Conservation (phyloP, 2,113 vertebrate genomes). For the Ailuropoda melanoleuca region DNA sequence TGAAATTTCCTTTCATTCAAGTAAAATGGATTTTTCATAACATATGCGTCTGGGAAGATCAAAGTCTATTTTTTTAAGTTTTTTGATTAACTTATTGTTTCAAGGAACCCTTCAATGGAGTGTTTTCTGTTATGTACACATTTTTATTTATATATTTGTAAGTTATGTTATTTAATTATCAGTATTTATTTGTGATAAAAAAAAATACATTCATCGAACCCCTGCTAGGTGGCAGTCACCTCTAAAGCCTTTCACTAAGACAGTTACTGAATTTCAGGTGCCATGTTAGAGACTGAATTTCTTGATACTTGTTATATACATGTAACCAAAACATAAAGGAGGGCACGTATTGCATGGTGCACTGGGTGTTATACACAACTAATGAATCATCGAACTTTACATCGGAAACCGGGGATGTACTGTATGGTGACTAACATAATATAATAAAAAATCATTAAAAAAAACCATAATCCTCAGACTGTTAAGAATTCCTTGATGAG, state of each 20-base stretch:
- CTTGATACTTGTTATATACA: not conserved
- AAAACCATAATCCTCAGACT: not conserved
- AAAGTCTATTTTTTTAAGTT: not conserved
- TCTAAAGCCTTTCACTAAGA: not conserved
- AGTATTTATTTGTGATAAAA: not conserved
- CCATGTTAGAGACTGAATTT: not conserved
- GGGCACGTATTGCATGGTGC: no score
- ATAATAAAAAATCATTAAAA: no score
- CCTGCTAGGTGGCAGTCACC: not conserved
- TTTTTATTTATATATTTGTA: not conserved
- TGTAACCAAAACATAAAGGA: not conserved
- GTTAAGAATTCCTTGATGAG: not conserved
- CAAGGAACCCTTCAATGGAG: not conserved
- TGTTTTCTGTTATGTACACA: not conserved
- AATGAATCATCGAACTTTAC: no score
- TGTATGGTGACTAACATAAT: no score
- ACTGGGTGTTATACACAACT: no score
- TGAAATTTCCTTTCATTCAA: not conserved
- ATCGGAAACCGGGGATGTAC: no score
- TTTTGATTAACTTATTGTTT: not conserved
- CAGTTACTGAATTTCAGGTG: not conserved
- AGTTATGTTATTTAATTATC: not conserved
- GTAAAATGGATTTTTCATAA: not conserved
- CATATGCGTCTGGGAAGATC: not conserved
- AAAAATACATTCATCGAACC: not conserved